phyloP scores from a whole-genome alignment of 2,797 vertebrate species.

The Melanogrammus aeglefinus region DNA sequence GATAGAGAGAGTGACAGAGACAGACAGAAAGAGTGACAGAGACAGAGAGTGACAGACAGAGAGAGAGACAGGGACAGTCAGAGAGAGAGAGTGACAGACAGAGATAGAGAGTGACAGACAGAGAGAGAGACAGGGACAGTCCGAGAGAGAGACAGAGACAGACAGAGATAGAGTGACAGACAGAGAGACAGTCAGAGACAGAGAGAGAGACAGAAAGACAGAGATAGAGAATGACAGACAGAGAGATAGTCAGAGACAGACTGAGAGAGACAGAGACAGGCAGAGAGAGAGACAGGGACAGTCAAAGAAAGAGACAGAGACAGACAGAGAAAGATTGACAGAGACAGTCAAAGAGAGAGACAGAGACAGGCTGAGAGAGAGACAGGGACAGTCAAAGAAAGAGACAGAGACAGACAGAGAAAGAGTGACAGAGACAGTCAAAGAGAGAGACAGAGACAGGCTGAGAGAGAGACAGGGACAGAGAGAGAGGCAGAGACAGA shows the following conservation, averaged over 20 bases:
- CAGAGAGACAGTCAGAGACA: not conserved
- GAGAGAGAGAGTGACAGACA: slow-evolving; percentile 58
- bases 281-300: slow-evolving; percentile 38
- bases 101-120: not conserved
- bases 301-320: not conserved
- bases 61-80: slow-evolving; percentile 50
- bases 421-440: not conserved
- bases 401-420: slow-evolving; percentile 60
- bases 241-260: not conserved
- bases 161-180: not conserved
- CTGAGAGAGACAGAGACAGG: slow-evolving; percentile 51
- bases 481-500: slow-evolving; percentile 48
- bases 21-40: not conserved
- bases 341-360: not conserved
- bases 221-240: too few relatives aligned
- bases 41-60: slow-evolving; percentile 26
- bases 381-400: too few relatives aligned
- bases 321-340: not conserved
- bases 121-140: not conserved
- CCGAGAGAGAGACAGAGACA: not conserved
- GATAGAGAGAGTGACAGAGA: too few relatives aligned
- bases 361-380: slow-evolving; percentile 60
- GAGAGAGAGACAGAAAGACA: not conserved
- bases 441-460: slow-evolving; percentile 49
- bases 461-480: not conserved